Evolutionary conservation across 2,113 vertebrate genomes (phyloP).

Genomic region (Corvus cornix): DNA sequence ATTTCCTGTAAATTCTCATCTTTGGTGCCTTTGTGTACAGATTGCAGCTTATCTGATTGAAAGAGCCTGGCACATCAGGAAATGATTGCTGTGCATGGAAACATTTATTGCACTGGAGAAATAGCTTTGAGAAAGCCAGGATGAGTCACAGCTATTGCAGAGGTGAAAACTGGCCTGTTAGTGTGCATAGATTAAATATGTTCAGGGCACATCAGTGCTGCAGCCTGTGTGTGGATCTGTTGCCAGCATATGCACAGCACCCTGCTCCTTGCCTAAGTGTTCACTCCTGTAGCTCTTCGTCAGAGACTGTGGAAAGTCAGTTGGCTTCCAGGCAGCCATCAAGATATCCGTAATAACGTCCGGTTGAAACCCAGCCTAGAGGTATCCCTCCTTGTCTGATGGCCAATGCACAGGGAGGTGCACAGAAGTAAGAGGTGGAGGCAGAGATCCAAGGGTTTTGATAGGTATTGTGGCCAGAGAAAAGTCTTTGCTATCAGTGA

Average conservation of each 20-base stretch:
- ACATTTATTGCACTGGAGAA: not conserved
- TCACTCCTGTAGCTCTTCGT: not conserved
- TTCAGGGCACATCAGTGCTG: not conserved
- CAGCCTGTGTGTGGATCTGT: not conserved
- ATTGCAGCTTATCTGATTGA: not conserved
- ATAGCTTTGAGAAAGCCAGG: not conserved
- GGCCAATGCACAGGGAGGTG: not conserved
- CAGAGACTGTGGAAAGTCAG: not conserved
- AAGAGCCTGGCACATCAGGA: not conserved
- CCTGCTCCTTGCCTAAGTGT: not conserved
- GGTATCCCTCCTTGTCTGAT: not conserved
- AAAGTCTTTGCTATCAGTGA: not conserved
- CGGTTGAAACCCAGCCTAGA: not conserved
- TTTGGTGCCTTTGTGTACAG: not conserved
- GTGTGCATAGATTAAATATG: not conserved
- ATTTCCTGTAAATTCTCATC: not conserved
- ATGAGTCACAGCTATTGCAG: not conserved
- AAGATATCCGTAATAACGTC: not conserved
- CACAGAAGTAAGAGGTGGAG: not conserved
- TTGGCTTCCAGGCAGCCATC: not conserved
- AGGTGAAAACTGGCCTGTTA: not conserved
- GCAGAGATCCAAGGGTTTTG: not conserved
- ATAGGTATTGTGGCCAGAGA: not conserved
- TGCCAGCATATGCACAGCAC: not conserved
- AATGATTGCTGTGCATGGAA: not conserved